Evolutionary conservation across 1,140 invertebrate genomes (phyloP).

Genomic region (Anadara kagoshimensis): DNA sequence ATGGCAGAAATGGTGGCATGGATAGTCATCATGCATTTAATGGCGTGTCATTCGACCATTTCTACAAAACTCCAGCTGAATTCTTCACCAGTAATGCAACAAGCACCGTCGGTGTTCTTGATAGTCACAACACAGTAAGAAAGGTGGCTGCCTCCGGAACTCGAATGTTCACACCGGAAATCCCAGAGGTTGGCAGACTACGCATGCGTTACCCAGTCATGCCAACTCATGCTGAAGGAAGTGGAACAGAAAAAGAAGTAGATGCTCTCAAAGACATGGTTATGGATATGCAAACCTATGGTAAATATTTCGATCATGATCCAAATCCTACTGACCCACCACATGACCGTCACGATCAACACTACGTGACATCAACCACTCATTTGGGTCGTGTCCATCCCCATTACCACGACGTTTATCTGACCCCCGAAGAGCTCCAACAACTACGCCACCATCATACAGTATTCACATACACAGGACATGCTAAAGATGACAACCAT

Average conservation of each 20-base stretch:
- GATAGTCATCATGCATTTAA: slow-evolving; percentile 50
- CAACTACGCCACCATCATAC: slow-evolving; percentile 5
- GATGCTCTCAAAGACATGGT: slow-evolving; percentile 60
- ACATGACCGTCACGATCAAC: slow-evolving; percentile 5
- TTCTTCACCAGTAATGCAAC: slow-evolving; percentile 47
- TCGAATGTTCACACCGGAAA: slow-evolving; percentile 49
- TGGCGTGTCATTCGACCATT: slow-evolving; percentile 49
- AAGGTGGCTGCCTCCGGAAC: slow-evolving; percentile 49
- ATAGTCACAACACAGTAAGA: slow-evolving; percentile 33
- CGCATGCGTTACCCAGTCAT: slow-evolving; percentile 62
- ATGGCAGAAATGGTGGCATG: slow-evolving; percentile 44
- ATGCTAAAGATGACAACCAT: slow-evolving; percentile 36
- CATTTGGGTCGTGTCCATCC: slow-evolving; percentile 22
- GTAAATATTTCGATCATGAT: not conserved
- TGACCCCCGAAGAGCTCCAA: slow-evolving; percentile 12
- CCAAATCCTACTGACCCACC: not conserved
- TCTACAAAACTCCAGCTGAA: slow-evolving; percentile 57
- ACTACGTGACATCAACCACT: slow-evolving; percentile 28
- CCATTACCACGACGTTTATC: slow-evolving; percentile 28
- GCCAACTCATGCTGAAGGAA: slow-evolving; percentile 60
- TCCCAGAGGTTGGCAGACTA: slow-evolving; percentile 49
- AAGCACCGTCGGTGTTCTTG: slow-evolving; percentile 51
- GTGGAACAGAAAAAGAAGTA: slow-evolving; percentile 50
- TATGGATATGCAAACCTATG: slow-evolving; percentile 42
- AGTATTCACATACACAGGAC: slow-evolving; percentile 19